Conservation (phyloP, 2,888 invertebrate species). For the Trichogramma dendrolimi region DNA sequence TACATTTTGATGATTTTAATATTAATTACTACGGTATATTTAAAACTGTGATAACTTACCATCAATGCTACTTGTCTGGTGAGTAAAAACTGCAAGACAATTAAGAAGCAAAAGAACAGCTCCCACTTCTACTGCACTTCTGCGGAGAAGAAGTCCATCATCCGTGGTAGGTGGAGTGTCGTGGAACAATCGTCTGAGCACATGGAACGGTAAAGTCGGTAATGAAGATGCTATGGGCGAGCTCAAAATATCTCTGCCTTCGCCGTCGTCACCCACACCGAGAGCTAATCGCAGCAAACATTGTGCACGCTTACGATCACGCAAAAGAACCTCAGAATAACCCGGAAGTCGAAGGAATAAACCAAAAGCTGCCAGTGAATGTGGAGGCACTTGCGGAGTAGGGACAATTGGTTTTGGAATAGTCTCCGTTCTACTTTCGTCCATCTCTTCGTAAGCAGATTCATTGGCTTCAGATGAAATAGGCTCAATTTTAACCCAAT, state of each 20-base stretch:
- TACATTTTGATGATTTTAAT: background rate
- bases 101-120: conserved; percentile 80
- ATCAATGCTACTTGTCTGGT: conserved; percentile 62
- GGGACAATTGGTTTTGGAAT: conserved; percentile 52
- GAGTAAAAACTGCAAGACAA: conserved; percentile 85
- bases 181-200: conserved; percentile 73
- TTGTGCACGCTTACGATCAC: conserved; percentile 79
- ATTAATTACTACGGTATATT: background rate
- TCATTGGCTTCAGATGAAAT: conserved; percentile 47
- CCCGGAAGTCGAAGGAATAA: conserved; percentile 83
- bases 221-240: conserved; percentile 65
- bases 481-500: conserved; percentile 62
- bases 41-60: conserved; percentile 35
- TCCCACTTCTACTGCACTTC: conserved; percentile 78
- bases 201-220: conserved; percentile 75
- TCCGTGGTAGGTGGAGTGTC: conserved; percentile 70
- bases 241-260: conserved; percentile 76
- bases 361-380: conserved; percentile 87
- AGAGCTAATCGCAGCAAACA: conserved; percentile 81
- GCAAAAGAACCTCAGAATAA: conserved; percentile 83
- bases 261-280: conserved; percentile 88
- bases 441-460: conserved; percentile 62
- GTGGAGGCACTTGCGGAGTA: conserved; percentile 69
- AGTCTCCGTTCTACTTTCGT: conserved; percentile 54
- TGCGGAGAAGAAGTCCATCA: conserved; percentile 70